Evolutionary conservation across 2,888 invertebrate genomes (phyloP), one percentile per base, ranked within the genome.

Genomic region (Pristionchus mayeri): DNA sequence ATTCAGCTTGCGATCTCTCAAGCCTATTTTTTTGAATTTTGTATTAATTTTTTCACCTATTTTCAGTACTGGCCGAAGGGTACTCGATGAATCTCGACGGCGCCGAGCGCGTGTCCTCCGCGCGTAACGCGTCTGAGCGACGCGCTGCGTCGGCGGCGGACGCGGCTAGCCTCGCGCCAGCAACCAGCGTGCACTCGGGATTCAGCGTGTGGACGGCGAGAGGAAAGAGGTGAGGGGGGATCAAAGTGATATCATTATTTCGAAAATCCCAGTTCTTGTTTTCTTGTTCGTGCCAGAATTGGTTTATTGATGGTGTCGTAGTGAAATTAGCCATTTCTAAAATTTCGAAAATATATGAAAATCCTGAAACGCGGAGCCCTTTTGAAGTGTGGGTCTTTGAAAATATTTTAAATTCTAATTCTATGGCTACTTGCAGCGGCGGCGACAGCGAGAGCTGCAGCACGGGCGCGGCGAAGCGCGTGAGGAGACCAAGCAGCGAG

Each of bases 91-190:
- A 11, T 21, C 16, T 71, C n/a, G 71, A 40, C n/a, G 37, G 71
- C 24, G 37, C 18, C 34, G 37, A 34, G 18, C 27, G 67, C 37
- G 71, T 16, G n/a, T 71, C 37, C 7, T 11, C n/a, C 40, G 44
- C 71, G n/a, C n/a, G n/a, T n/a, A n/a, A n/a, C n/a, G n/a, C n/a
- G 54, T 7, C 54, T 50, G 79, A 40, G 79, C 21, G 52, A 34
- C 52, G 84, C n/a, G 81, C 63, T 34, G 94, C 96, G 94, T n/a
- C 95, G 94, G 60, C 27, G 13, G 60, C 37, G 3, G 95, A 95
- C 78, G 96, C 93, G 88, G 94, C 94, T n/a, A 87, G 87, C 91
- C 96, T 96, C 82, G 94, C 94, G 90, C 96, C 95, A 88, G 96
- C 94, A 80, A 96, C 96, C 54, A 87, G 87, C 16, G 82, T 88